These are phyloP conservation scores for Myotis findleyi DNA, from an alignment of 2,797 vertebrate genomes.

Conservation along the genomic window DNA sequence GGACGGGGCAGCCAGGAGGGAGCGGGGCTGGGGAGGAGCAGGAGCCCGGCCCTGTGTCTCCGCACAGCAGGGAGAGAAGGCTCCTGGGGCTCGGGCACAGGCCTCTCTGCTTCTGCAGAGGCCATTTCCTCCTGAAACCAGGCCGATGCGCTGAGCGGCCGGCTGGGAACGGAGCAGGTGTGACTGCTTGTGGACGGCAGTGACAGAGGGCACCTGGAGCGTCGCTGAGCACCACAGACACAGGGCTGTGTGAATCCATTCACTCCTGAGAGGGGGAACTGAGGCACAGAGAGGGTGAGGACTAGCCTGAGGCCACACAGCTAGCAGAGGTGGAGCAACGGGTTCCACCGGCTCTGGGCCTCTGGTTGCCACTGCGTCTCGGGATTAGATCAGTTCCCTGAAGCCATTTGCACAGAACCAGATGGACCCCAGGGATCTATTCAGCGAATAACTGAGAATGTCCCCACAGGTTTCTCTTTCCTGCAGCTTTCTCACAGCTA, in stretches of 20 bases:
- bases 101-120: not conserved
- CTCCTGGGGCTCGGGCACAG: too few relatives aligned
- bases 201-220: not conserved
- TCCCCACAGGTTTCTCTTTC: not conserved
- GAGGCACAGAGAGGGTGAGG: not conserved
- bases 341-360: accelerated
- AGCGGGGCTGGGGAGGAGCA: not conserved
- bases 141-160: accelerated
- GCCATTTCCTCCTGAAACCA: not conserved
- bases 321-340: accelerated
- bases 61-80: not conserved
- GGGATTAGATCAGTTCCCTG: not conserved
- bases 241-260: not conserved
- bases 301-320: not conserved
- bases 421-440: accelerated
- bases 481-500: not conserved
- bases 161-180: too few relatives aligned
- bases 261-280: not conserved
- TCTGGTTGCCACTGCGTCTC: not conserved
- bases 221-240: accelerated
- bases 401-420: not conserved
- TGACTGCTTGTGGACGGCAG: not conserved
- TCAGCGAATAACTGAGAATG: not conserved
- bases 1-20: not conserved
- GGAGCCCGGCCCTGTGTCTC: not conserved